Conservation (phyloP, 2,797 vertebrate genomes). For the Lepilemur ruficaudatus region DNA sequence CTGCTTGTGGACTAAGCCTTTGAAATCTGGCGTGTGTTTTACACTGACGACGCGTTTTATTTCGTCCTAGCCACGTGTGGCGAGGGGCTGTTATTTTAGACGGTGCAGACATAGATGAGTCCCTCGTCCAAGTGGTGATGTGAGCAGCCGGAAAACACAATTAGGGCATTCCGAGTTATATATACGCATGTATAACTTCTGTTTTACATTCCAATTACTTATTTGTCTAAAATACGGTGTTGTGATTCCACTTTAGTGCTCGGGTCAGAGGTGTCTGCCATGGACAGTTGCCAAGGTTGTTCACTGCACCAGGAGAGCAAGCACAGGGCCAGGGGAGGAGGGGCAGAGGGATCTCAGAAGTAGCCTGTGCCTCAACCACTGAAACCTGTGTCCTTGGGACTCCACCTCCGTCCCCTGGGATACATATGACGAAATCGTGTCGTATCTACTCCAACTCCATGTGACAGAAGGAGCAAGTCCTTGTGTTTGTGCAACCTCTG, state of each 20-base stretch:
- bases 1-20: not conserved
- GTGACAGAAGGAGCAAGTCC: not conserved
- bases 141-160: not conserved
- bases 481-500: not conserved
- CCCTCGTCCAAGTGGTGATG: not conserved
- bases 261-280: not conserved
- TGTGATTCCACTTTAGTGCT: not conserved
- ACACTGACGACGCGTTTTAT: not conserved
- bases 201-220: not conserved
- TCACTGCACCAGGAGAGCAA: accelerated
- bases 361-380: too few relatives aligned
- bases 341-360: not conserved
- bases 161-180: accelerated
- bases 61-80: accelerated
- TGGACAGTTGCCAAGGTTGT: not conserved
- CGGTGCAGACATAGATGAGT: not conserved
- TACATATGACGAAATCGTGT: not conserved
- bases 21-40: not conserved
- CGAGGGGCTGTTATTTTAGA: accelerated
- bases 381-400: not conserved
- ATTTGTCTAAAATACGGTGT: not conserved
- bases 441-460: not conserved
- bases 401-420: accelerated
- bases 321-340: accelerated
- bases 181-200: not conserved